Evolutionary conservation across 2,797 vertebrate genomes (phyloP), one percentile per base, ranked within the genome.

Genomic region (Sebastes oblongus): DNA sequence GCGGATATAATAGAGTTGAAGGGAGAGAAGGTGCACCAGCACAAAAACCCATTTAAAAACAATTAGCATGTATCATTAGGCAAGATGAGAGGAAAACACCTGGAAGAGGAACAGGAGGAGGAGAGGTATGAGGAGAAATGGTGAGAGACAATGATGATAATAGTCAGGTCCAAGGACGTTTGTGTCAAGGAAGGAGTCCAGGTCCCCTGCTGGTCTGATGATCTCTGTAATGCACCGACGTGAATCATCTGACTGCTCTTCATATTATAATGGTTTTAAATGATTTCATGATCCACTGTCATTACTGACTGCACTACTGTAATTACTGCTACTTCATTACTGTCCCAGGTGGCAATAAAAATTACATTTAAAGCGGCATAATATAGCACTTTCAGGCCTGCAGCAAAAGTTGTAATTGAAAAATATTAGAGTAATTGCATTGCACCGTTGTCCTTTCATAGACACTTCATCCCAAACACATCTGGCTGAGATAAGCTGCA

Each of bases 51-150:
- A 93, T 93, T 92, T 93, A 92, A 90, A 93, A 91, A 89, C 87
- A 91, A 93, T 94, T 92, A 94, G 81, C 83, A 89, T 93, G 88
- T 90, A 84, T 93, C 91, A 94, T 93, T 93, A 94, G 91, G 82
- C 93, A 91, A 82, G 59, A 68, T 78, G 79, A 85, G 80, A 81
- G 75, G 67, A 81, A 83, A 76, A 80, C 82, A 92, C 90, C 90
- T 91, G 85, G 80, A 88, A 71, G 82, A 83, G 79, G 80, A 85
- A 14, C 55, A 46, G 75, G 54, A 71, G 84, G 75, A 75, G 67
- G 55, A 59, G 68, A 67, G 18, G 62, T 29, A 18, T 10, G 58
- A 16, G 64, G 4, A 36, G 36, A 61, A 30, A 30, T 55, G 54
- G 54, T 27, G 54, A 25, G 58, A 76, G 39, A 80, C 72, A 56